Evolutionary conservation across 2,888 invertebrate genomes (phyloP).

Genomic region (Acleris sparsana): DNA sequence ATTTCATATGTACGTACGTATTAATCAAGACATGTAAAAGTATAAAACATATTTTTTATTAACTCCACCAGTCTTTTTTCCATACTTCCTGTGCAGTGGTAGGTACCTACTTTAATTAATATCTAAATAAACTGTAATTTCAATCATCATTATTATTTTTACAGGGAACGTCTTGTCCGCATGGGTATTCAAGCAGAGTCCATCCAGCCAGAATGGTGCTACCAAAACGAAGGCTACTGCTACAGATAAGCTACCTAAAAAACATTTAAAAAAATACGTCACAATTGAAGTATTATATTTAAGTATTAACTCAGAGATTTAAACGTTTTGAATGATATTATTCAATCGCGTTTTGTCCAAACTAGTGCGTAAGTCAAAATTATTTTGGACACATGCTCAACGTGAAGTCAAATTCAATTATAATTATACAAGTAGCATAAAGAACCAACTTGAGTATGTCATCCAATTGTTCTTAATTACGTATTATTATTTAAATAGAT

Average conservation of each 20-base stretch:
- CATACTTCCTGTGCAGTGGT: too few species aligned
- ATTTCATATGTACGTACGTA: too few species aligned
- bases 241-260: slow-evolving; percentile 45
- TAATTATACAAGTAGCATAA: neutral
- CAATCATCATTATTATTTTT: slow-evolving; percentile 23
- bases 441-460: neutral
- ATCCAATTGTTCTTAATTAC: too few species aligned
- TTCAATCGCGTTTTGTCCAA: neutral
- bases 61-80: too few species aligned
- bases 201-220: slow-evolving; percentile 93
- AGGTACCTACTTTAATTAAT: too few species aligned
- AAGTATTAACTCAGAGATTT: too few species aligned
- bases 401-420: too few species aligned
- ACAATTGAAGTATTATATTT: too few species aligned
- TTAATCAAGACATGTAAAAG: too few species aligned
- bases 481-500: neutral
- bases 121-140: neutral
- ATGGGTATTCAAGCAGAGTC: slow-evolving; percentile 89
- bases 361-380: neutral
- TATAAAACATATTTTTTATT: too few species aligned
- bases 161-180: slow-evolving; percentile 88
- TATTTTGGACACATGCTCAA: too few species aligned
- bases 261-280: neutral
- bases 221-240: slow-evolving; percentile 90
- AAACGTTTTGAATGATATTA: slow-evolving; percentile 5